These are phyloP conservation scores for Odocoileus hemionus DNA, from an alignment of 2,113 vertebrate genomes.

Conservation along the genomic window DNA sequence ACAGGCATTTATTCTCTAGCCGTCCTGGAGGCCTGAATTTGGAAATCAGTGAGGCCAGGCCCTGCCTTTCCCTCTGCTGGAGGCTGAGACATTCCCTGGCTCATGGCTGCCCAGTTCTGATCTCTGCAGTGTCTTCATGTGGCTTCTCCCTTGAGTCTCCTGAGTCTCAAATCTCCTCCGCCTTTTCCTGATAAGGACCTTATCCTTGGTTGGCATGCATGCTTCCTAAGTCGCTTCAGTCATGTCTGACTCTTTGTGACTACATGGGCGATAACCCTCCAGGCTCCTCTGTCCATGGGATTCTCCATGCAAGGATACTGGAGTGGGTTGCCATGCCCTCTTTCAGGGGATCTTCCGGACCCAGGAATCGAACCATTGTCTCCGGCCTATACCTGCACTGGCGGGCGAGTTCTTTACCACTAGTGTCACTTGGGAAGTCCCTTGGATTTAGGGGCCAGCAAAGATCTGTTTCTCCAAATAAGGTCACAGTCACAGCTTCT, in stretches of 20 bases:
- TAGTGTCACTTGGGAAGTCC: not conserved
- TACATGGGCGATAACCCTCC: not conserved
- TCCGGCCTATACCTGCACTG: not conserved
- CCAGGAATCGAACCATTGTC: not conserved
- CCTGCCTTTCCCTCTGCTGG: not conserved
- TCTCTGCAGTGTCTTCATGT: not conserved
- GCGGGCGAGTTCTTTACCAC: not conserved
- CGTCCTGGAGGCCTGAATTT: not conserved
- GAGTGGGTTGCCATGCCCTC: not conserved
- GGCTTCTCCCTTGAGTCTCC: not conserved
- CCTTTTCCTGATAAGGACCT: not conserved
- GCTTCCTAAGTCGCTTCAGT: not conserved
- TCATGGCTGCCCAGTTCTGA: accelerated
- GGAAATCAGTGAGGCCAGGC: not conserved
- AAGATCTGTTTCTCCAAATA: not conserved
- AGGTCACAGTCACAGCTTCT: not conserved
- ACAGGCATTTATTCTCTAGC: not conserved
- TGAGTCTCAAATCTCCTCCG: not conserved
- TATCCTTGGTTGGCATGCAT: not conserved
- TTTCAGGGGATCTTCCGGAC: not conserved
- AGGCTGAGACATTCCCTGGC: not conserved
- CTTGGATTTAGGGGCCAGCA: not conserved
- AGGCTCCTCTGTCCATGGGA: not conserved
- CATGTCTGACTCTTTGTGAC: not conserved
- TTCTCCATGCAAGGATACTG: not conserved